A percentile compares a stretch with the other conserved stretches of the same genome.
phyloP scores from a whole-genome alignment of 2,888 invertebrate genomes.

The Koerneria pararmatus region DNA sequence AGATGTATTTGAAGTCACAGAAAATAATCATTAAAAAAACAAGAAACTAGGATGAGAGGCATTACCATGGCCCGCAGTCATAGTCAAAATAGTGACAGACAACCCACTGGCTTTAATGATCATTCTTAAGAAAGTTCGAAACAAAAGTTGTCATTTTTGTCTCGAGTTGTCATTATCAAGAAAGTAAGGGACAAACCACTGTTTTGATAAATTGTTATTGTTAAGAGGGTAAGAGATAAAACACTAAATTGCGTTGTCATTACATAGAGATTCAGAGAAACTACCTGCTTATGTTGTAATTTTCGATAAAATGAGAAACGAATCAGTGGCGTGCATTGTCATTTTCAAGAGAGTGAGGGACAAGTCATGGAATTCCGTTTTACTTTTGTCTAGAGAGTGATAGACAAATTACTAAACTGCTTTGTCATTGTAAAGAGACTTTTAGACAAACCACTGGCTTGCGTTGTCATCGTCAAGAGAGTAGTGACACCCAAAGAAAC shows the following conservation, averaged over 20 bases:
- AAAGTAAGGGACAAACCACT: too few relatives aligned
- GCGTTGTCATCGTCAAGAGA: conserved; percentile 56
- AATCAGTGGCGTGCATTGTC: neutral
- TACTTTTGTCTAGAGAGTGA: neutral
- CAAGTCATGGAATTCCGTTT: neutral
- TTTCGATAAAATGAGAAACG: neutral
- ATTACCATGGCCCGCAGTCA: too few relatives aligned
- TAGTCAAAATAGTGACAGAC: too few relatives aligned
- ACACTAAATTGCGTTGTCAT: neutral
- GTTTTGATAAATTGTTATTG: too few relatives aligned
- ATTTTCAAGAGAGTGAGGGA: neutral
- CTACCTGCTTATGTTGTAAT: neutral
- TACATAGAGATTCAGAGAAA: neutral
- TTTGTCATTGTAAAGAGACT: too few relatives aligned
- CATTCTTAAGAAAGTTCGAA: too few relatives aligned
- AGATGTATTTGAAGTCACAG: too few relatives aligned
- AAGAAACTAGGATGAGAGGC: too few relatives aligned
- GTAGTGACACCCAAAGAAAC: conserved; percentile 58
- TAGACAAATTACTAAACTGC: neutral
- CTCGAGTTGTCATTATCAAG: too few relatives aligned
- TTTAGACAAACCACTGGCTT: conserved; percentile 36
- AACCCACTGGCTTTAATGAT: too few relatives aligned
- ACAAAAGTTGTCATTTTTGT: too few relatives aligned
- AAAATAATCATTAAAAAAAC: too few relatives aligned
- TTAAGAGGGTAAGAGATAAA: neutral